Base-by-base conservation (phyloP, 2,888 invertebrate genomes). In the Pachliopta kotzebuea region DNA sequence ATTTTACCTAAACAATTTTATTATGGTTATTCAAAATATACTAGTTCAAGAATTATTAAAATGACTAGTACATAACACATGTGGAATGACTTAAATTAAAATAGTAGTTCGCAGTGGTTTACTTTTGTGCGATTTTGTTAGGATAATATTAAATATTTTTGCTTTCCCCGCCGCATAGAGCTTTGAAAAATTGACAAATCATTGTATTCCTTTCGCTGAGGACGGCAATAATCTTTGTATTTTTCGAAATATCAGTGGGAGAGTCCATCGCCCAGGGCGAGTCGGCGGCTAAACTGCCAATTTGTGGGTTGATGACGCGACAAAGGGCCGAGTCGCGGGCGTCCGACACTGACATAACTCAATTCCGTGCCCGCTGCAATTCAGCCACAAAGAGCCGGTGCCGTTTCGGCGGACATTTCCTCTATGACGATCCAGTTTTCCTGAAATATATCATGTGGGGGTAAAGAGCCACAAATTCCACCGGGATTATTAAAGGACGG, bases 241-340 rank as follows among this genome's bases (percentile, higher is more conserved):
- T 71, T 70, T 69, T 67, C 60, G 62, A 58, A 63, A 70, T 66
- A 66, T 63, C 62, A 63, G 62, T 67, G 62, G 50, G 52, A 59
- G 67, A 67, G 71, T 68, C 70, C 68, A 73, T 70, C 70, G 72
- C 76, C 72, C 73, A 69, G 68, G 71, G 70, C 72, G 69, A 67
- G 70, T 71, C 72, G 67, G 68, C 72, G 72, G 74, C 73, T 75
- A 76, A 78, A 82, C 85, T 86, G 81, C 80, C 88, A 89, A 89
- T 89, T 89, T 86, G 83, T 80, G 86, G 82, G 81, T 79, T 85
- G 84, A 87, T 85, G 86, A 85, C 74, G 77, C 79, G 80, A 85
- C 86, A 87, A 86, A 87, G 85, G 85, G 79, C 76, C 78, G 76
- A 74, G 69, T 68, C 72, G 72, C 70, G 76, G 71, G 70, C 70